A percentile compares a stretch with the other conserved stretches of the same genome.
phyloP scores from a whole-genome alignment of 2,797 vertebrate genomes.

The Trachops cirrhosus region DNA sequence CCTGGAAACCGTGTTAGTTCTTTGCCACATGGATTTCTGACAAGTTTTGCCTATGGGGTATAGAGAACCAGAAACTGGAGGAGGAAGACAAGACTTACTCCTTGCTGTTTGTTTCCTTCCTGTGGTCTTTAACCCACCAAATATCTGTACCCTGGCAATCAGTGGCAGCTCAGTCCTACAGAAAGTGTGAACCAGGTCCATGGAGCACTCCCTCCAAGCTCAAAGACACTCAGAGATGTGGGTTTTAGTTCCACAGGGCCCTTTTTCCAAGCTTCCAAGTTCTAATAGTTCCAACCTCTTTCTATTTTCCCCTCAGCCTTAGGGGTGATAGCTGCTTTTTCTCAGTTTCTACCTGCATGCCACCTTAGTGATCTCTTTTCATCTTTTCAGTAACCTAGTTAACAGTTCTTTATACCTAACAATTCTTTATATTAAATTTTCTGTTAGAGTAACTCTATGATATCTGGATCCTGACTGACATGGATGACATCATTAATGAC shows the following conservation, averaged over 20 bases:
- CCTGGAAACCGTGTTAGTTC: background rate
- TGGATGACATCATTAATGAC: background rate
- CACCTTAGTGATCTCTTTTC: background rate
- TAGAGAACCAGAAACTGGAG: background rate
- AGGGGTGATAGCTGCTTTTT: background rate
- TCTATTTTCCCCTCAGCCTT: too few species aligned
- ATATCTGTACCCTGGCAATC: too few species aligned
- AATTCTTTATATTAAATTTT: background rate
- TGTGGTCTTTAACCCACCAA: background rate
- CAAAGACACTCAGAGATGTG: background rate
- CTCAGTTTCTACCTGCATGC: background rate
- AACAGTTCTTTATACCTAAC: background rate
- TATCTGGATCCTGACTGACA: background rate
- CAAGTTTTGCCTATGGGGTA: background rate
- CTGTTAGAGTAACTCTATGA: background rate
- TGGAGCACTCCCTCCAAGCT: background rate
- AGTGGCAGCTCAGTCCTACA: background rate
- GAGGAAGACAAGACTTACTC: background rate
- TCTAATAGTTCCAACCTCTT: background rate
- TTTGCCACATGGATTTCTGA: accelerated
- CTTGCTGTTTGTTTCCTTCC: background rate
- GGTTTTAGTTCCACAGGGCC: background rate
- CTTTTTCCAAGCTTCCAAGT: background rate
- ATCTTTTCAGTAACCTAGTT: background rate
- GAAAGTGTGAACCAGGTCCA: background rate